A percentile compares a stretch with the other conserved stretches of the same genome.
These are phyloP conservation scores for Drosophila leontia DNA, from an alignment of 1,140 invertebrate genomes.

Conservation along the genomic window DNA sequence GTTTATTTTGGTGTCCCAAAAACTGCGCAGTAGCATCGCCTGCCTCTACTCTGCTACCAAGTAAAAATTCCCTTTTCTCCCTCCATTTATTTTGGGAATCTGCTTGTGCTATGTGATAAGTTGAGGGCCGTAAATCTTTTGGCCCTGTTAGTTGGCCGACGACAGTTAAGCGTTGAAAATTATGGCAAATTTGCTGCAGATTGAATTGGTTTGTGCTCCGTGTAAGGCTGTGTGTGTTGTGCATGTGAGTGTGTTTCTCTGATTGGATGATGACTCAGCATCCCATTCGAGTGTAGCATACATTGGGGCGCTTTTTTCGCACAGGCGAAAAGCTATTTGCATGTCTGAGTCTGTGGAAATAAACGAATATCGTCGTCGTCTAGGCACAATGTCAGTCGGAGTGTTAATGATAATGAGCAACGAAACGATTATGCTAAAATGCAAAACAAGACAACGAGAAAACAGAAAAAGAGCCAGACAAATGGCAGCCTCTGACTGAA, in stretches of 20 bases:
- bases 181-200: constrained; percentile 58
- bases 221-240: neutral
- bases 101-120: constrained; percentile 39
- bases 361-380: constrained; percentile 21
- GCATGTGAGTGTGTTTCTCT: constrained; percentile 13
- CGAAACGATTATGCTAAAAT: constrained; percentile 53
- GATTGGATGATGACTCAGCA: constrained; percentile 54
- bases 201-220: constrained; percentile 50
- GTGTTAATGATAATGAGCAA: constrained; percentile 58
- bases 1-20: constrained; percentile 28
- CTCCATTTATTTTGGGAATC: constrained; percentile 13
- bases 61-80: constrained; percentile 6
- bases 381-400: constrained; percentile 31
- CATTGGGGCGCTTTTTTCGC: constrained; percentile 37
- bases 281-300: constrained; percentile 35
- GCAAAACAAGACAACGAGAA: constrained; percentile 24
- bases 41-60: constrained; percentile 8
- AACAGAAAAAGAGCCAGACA: constrained; percentile 14
- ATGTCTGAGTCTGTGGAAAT: constrained; percentile 53
- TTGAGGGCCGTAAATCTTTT: constrained; percentile 52
- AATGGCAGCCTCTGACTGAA: constrained; percentile 6
- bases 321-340: constrained; percentile 40
- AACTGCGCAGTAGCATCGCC: constrained; percentile 64
- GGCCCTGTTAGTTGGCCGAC: constrained; percentile 52
- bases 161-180: constrained; percentile 51